Evolutionary conservation across 2,113 vertebrate species (phyloP).

Genomic region (Cyphomyrus plagiostoma): DNA sequence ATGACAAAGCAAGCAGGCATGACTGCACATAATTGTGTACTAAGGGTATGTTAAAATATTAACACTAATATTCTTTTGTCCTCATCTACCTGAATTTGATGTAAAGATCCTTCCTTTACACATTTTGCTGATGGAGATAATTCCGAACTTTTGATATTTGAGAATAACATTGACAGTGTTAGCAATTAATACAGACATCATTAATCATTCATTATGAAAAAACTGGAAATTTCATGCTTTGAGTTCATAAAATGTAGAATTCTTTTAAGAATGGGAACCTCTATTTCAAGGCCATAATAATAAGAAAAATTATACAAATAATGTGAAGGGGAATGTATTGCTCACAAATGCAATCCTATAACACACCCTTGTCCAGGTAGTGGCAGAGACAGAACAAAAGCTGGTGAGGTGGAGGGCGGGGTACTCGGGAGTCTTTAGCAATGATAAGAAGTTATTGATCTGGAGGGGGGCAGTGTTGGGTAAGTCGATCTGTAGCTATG

Average conservation of each 20-base stretch:
- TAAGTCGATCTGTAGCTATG: neutral
- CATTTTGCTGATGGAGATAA: neutral
- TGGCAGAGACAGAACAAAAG: neutral
- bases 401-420: too few relatives aligned
- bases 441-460: too few relatives aligned
- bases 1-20: neutral
- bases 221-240: neutral
- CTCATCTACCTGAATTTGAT: too few relatives aligned
- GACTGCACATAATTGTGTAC: neutral
- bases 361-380: neutral
- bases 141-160: neutral
- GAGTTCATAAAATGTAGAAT: neutral
- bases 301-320: neutral
- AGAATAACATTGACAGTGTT: neutral
- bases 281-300: neutral
- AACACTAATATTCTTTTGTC: neutral
- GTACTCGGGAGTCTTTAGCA: too few relatives aligned
- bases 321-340: neutral
- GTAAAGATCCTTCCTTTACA: neutral
- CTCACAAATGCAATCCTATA: neutral
- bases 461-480: neutral
- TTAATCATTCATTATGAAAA: neutral
- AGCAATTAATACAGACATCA: neutral
- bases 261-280: neutral
- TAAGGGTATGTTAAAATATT: neutral